phyloP scores from a whole-genome alignment of 2,797 vertebrate species.

The Peromyscus melanophrys region DNA sequence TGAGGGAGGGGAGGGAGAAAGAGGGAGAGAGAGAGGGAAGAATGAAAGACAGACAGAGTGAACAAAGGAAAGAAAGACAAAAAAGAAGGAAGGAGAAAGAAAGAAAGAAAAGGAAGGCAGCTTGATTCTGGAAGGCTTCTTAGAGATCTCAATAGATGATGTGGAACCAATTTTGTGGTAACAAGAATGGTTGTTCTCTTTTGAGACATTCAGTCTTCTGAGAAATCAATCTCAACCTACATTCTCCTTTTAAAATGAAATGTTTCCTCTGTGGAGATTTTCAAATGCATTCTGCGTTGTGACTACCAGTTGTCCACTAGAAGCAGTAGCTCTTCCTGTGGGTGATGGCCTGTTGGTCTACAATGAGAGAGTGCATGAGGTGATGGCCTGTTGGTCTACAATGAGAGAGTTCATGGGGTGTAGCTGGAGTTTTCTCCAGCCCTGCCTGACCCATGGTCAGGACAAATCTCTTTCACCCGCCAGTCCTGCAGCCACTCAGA shows the following conservation, averaged over 20 bases:
- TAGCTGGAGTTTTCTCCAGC: no score
- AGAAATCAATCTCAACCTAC: not conserved
- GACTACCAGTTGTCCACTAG: conserved; percentile 67
- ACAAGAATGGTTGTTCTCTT: not conserved
- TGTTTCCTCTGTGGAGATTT: conserved; percentile 55
- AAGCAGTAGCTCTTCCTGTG: not conserved
- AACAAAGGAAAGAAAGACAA: no score
- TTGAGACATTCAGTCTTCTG: not conserved
- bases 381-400: not conserved
- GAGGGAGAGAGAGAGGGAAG: no score
- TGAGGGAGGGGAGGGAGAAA: not conserved
- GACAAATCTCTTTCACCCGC: no score
- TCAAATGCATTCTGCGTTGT: not conserved
- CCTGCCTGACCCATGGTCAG: no score
- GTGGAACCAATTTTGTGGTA: not conserved
- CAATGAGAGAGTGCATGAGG: not conserved
- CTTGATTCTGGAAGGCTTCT: not conserved
- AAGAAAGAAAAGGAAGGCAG: not conserved
- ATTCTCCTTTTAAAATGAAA: conserved; percentile 10
- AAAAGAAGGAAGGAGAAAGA: not conserved
- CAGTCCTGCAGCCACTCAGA: no score
- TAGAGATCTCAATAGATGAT: not conserved
- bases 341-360: conserved; percentile 54
- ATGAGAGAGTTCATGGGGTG: no score
- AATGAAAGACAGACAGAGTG: no score